Evolutionary conservation across 2,888 invertebrate genomes (phyloP), one percentile per base, ranked within the genome.

Genomic region (Anoncus sp.): DNA sequence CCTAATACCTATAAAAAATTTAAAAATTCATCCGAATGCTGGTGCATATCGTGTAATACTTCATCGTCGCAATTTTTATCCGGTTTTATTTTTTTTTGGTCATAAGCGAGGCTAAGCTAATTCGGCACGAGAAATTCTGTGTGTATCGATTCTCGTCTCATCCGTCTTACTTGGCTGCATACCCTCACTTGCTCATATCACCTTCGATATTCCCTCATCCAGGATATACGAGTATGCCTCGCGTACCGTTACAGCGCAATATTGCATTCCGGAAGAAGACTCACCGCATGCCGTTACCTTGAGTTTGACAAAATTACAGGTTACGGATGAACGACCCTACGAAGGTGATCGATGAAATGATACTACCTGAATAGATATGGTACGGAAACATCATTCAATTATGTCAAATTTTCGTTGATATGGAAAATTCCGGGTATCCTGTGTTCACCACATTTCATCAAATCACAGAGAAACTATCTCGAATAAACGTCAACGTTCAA

Each of bases 301-400:
- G 5, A 24, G 18, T 43, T 24, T 57, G n/a, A 16, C 24, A 60
- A 74, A 74, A 74, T 67, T 66, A 66, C 31, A 40, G n/a, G n/a
- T n/a, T n/a, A n/a, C n/a, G n/a, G n/a, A n/a, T 31, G 45, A 49
- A 27, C 57, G 18, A 43, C 51, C 27, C 18, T 18, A n/a, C 51
- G 27, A 66, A 53, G 24, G 43, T 40, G 18, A 53, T 66, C 45
- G 53, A 55, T 31, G 18, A 20, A 31, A 31, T 55, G 43, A 27
- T 35, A 6, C 27, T 18, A 12, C 38, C 10, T 10, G 38, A 31
- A 38, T 38, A 12, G 10, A 38, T 2, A 38, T 10, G 38, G 10
- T 38, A 9, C 38, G 38, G 38, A 38, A 38, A 10, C 10, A 10
- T 38, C 10, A 2, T 6, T 2, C 12, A 38, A 38, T 38, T 6